Evolutionary conservation across 1,140 invertebrate species (phyloP).

Genomic region (Anastrepha obliqua): DNA sequence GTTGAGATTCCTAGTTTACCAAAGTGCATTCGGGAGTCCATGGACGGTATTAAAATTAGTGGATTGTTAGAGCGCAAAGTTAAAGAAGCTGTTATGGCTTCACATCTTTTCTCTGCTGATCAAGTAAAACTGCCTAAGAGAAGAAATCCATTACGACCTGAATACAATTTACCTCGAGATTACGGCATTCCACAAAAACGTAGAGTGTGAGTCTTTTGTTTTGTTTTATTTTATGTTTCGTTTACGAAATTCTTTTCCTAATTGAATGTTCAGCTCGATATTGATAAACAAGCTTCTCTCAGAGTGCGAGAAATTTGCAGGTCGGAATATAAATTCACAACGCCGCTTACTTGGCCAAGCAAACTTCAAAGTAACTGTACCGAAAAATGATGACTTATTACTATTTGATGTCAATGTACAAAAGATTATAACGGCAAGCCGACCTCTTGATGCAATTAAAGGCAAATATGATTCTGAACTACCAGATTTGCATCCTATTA

Average conservation of each 20-base stretch:
- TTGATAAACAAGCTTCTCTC: conserved; percentile 82
- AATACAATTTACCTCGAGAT: conserved; percentile 81
- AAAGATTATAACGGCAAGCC: conserved; percentile 79
- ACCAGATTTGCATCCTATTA: conserved; percentile 83
- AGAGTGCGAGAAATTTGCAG: conserved; percentile 81
- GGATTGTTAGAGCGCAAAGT: conserved; percentile 76
- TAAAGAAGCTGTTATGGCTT: conserved; percentile 80
- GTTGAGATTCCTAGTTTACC: conserved; percentile 81
- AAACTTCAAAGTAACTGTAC: conserved; percentile 76
- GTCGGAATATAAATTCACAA: conserved; percentile 75
- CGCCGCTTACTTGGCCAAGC: conserved; percentile 78
- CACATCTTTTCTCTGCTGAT: conserved; percentile 86
- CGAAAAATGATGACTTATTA: conserved; percentile 79
- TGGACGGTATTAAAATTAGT: conserved; percentile 75
- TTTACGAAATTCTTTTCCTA: background rate
- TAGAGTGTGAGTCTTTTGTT: conserved; percentile 79
- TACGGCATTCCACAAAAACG: conserved; percentile 83
- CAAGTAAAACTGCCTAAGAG: conserved; percentile 85
- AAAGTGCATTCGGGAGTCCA: conserved; percentile 75
- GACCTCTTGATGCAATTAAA: conserved; percentile 78
- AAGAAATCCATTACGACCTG: conserved; percentile 81
- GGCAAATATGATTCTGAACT: conserved; percentile 75
- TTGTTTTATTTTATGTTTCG: conserved; percentile 53
- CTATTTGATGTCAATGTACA: conserved; percentile 80
- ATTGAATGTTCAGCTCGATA: conserved; percentile 78